phyloP scores from a whole-genome alignment of 2,797 vertebrate species.

The Muscicapa striata region DNA sequence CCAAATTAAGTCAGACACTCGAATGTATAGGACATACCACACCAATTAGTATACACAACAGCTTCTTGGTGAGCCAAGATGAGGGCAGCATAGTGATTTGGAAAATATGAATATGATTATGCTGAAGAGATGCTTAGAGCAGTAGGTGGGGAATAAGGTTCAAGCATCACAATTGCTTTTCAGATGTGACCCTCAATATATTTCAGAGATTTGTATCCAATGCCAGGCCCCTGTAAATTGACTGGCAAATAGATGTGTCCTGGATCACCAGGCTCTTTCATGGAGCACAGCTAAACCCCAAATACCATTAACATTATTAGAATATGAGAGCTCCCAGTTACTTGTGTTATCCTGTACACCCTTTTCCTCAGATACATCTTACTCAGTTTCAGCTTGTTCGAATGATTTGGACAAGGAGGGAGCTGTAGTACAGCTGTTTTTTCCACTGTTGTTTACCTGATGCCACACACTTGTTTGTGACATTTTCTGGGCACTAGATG shows the following conservation, averaged over 20 bases:
- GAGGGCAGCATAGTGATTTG: constrained; percentile 16
- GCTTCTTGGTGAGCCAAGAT: background rate
- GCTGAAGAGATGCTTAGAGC: background rate
- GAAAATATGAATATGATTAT: background rate
- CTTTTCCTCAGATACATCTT: background rate
- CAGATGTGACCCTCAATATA: background rate
- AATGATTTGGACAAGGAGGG: background rate
- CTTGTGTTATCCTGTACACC: background rate
- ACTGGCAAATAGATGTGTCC: background rate
- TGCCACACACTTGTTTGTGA: background rate
- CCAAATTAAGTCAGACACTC: constrained; percentile 20
- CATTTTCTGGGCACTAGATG: background rate
- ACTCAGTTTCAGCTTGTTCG: background rate
- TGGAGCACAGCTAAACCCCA: background rate
- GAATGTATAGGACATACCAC: background rate
- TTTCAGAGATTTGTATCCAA: background rate
- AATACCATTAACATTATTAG: background rate
- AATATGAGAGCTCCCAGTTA: background rate
- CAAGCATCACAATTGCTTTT: background rate
- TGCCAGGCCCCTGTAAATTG: background rate
- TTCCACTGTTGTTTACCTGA: background rate
- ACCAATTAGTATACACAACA: constrained; percentile 4
- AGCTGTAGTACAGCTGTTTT: background rate
- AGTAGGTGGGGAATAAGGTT: background rate
- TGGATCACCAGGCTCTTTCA: background rate